phyloP scores from a whole-genome alignment of 2,113 vertebrate genomes.

The Ageneiosus marmoratus region DNA sequence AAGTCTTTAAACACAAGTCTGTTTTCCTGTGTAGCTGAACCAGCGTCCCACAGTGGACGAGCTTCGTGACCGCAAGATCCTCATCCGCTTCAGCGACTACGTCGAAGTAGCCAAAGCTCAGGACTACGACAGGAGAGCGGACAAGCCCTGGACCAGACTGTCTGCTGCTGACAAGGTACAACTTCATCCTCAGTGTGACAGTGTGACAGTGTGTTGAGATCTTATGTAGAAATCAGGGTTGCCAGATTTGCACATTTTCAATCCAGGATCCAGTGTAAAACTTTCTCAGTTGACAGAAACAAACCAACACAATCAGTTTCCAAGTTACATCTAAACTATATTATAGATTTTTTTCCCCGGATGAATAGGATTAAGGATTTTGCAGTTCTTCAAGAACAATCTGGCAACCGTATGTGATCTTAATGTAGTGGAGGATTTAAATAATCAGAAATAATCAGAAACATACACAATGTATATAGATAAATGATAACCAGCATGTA shows the following conservation, averaged over 20 bases:
- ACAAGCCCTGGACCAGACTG: slow-evolving; percentile 96
- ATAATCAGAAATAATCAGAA: background rate
- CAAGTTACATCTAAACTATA: background rate
- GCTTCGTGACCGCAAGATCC: slow-evolving; percentile 93
- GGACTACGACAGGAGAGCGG: slow-evolving; percentile 94
- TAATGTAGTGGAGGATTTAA: background rate
- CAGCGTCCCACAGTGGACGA: slow-evolving; percentile 96
- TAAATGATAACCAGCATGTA: background rate
- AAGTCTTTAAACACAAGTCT: background rate
- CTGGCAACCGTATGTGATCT: background rate
- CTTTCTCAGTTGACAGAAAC: background rate
- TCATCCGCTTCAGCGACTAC: slow-evolving; percentile 97
- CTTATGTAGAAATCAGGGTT: background rate
- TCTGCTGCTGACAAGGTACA: slow-evolving; percentile 94
- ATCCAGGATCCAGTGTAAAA: background rate
- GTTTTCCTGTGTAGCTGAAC: slow-evolving; percentile 79
- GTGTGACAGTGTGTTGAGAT: too few species aligned
- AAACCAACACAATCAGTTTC: background rate
- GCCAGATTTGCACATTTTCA: background rate
- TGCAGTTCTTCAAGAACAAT: background rate
- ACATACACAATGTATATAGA: background rate
- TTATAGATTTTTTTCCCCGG: background rate
- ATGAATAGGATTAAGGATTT: background rate
- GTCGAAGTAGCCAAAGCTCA: slow-evolving; percentile 99
- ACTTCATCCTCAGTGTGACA: background rate